Conservation (phyloP, 1,140 invertebrate genomes). For the Thaumatotibia leucotreta region DNA sequence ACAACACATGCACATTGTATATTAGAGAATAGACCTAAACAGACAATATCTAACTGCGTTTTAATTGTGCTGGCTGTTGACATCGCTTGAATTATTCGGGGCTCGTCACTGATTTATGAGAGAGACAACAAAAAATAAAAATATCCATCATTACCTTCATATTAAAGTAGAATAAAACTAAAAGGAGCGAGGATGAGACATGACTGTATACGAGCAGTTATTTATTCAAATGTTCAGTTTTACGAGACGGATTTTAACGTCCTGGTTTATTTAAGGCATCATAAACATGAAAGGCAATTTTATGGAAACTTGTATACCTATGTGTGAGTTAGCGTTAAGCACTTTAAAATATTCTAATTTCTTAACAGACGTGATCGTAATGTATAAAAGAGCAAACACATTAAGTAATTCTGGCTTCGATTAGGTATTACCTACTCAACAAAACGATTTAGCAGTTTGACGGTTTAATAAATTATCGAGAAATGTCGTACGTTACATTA, state of each 20-base stretch:
- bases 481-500: background rate
- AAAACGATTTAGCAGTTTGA: too few species aligned
- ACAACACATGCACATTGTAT: slow-evolving; percentile 29
- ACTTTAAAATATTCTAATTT: background rate
- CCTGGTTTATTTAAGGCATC: slow-evolving; percentile 36
- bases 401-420: too few species aligned
- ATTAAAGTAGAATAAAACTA: slow-evolving; percentile 3
- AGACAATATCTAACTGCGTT: slow-evolving; percentile 36
- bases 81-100: slow-evolving; percentile 43
- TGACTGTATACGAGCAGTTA: slow-evolving; percentile 22
- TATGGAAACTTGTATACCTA: slow-evolving; percentile 27
- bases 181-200: slow-evolving; percentile 1
- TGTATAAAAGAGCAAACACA: background rate
- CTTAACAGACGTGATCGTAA: background rate
- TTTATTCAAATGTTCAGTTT: slow-evolving; percentile 44
- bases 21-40: slow-evolving; percentile 42
- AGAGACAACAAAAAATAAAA: slow-evolving; percentile 30
- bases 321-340: slow-evolving; percentile 15
- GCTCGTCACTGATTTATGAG: slow-evolving; percentile 38
- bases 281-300: slow-evolving; percentile 34
- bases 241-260: slow-evolving; percentile 41
- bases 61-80: slow-evolving; percentile 40
- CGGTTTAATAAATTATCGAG: too few species aligned
- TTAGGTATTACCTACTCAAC: too few species aligned
- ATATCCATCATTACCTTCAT: slow-evolving; percentile 10